Base-by-base conservation (phyloP, 2,113 vertebrate species). In the Stigmatopora argus region DNA sequence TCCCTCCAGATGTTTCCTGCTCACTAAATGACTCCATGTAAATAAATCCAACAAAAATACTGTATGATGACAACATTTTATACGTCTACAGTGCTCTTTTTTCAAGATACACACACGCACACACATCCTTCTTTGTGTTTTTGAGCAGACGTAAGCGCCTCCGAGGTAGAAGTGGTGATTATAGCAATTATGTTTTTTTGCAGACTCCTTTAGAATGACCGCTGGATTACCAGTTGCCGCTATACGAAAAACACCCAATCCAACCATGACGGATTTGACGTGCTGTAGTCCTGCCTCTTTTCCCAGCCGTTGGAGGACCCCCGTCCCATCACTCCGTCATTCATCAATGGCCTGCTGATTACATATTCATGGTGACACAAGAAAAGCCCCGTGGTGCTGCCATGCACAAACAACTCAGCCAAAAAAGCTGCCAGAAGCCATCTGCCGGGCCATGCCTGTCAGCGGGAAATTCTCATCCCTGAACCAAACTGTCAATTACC, bases 361-460 rank as follows among this genome's bases (percentile, higher is more conserved):
- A 86, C 80, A 85, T 80, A 87, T 86, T 89, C 84, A 89, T 85
- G 83, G 71, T 67, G 69, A 83, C 79, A 83, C 81, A 83, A 85
- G 81, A 84, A 81, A 61, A 80, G 73, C 70, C 64, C 62, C 72
- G 26, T 63, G 67, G 72, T 62, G 62, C 78, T 64, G 72, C 49
- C 35, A 70, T 73, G 74, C 76, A 80, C 81, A 83, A 82, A 75
- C 57, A 64, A 67, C 71, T 77, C 66, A 55, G 68, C 84, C 86
- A 86, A 52, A 52, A 49, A 51, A 51, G n/a, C 48, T n/a, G 23
- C 23, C 53, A 56, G 53, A 10, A 56, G 53, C 53, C 53, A 56
- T 56, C 53, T 56, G 53, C 53, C 23, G 12, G 10, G 19, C 12
- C 51, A 12, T 23, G 11, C 51, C 9, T 31, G 23, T 56, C 53